These are phyloP conservation scores for Watersipora subatra DNA, from an alignment of 1,140 invertebrate genomes.

Conservation along the genomic window DNA sequence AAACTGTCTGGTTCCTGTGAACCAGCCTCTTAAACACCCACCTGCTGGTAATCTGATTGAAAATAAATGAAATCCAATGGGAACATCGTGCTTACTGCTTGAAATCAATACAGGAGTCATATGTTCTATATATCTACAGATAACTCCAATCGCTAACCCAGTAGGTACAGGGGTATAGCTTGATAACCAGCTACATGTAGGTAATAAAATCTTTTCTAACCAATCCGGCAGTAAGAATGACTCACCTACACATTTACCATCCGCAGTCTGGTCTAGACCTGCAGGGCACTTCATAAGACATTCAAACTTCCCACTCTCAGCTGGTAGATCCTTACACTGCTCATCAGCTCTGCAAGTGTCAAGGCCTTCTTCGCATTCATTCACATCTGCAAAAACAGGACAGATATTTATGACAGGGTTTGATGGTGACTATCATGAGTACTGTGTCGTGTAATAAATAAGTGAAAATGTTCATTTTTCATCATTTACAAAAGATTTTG, in stretches of 20 bases:
- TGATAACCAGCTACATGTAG: too few relatives aligned
- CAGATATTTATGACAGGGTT: background rate
- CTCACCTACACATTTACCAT: slow-evolving; percentile 33
- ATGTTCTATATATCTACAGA: too few relatives aligned
- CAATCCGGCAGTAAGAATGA: too few relatives aligned
- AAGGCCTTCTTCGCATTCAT: slow-evolving; percentile 31
- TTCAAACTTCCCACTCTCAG: slow-evolving; percentile 49
- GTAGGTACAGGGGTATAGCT: too few relatives aligned
- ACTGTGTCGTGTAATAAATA: background rate
- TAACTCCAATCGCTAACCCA: too few relatives aligned
- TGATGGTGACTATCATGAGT: background rate
- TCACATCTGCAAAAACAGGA: slow-evolving; percentile 21
- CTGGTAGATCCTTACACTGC: slow-evolving; percentile 63
- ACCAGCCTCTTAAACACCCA: too few relatives aligned
- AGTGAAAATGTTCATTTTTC: background rate
- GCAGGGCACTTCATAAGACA: slow-evolving; percentile 51
- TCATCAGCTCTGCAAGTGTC: slow-evolving; percentile 24
- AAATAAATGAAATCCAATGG: too few relatives aligned
- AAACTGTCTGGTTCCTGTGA: too few relatives aligned
- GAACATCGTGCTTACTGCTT: too few relatives aligned
- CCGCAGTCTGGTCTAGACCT: slow-evolving; percentile 22
- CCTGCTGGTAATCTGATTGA: too few relatives aligned
- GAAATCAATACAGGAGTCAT: too few relatives aligned
- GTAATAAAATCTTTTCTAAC: too few relatives aligned
- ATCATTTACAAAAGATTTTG: background rate